Evolutionary conservation across 2,888 invertebrate genomes (phyloP).

Genomic region (Plebejus melissa): DNA sequence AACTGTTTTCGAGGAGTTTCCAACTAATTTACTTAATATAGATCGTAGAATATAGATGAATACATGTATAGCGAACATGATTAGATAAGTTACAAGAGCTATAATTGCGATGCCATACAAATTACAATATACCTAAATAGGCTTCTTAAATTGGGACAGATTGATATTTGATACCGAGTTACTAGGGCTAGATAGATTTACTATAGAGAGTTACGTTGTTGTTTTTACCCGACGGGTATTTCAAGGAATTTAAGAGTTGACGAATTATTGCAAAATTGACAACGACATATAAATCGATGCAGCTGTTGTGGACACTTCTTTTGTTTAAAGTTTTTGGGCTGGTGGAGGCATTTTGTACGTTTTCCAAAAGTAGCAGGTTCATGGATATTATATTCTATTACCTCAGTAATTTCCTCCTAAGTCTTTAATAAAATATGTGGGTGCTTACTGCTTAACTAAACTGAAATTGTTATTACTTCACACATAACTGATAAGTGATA

Average conservation of each 20-base stretch:
- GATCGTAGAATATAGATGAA: not conserved
- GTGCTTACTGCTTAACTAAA: no score
- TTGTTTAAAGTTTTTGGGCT: no score
- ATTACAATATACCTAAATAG: not conserved
- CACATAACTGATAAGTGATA: no score
- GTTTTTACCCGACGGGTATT: no score
- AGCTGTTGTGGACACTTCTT: not conserved
- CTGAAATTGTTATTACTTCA: not conserved
- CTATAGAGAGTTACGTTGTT: no score
- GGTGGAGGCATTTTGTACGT: not conserved
- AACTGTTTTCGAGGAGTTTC: no score
- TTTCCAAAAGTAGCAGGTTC: not conserved
- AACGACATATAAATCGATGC: not conserved
- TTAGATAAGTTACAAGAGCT: not conserved
- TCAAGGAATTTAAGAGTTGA: no score
- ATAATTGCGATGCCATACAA: conserved; percentile 15
- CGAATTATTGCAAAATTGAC: no score
- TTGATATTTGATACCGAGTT: not conserved
- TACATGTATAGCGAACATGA: not conserved
- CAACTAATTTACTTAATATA: not conserved
- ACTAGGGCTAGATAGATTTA: not conserved
- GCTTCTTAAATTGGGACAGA: conserved; percentile 17
- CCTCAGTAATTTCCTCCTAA: not conserved
- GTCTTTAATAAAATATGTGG: no score
- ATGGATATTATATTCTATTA: not conserved